phyloP scores from a whole-genome alignment of 2,113 vertebrate genomes.

The human (Homo sapiens) region DNA sequence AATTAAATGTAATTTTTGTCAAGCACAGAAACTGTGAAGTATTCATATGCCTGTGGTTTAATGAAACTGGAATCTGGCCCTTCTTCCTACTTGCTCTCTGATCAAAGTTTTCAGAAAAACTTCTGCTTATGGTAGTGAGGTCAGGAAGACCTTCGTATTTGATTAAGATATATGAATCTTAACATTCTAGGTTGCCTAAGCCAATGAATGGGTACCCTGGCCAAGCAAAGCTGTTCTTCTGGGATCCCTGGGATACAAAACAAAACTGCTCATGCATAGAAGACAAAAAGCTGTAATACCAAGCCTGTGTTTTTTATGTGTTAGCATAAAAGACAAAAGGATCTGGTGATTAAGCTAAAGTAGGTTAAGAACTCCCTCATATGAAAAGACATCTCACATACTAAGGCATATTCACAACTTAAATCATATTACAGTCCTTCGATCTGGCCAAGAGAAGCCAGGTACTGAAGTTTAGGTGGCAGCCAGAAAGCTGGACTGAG shows the following conservation, averaged over 20 bases:
- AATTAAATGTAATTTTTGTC: not conserved
- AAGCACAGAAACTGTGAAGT: not conserved
- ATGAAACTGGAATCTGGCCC: not conserved
- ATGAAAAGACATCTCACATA: not conserved
- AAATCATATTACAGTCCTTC: not conserved
- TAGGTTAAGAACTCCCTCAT: not conserved
- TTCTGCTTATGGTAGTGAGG: not conserved
- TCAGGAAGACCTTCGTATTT: not conserved
- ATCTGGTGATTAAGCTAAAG: not conserved
- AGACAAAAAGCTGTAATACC: constrained; percentile 12
- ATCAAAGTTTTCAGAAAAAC: constrained; percentile 30
- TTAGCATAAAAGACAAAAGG: constrained; percentile 36
- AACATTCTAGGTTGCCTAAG: not conserved
- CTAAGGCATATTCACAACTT: not conserved
- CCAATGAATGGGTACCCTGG: not conserved
- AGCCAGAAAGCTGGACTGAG: not conserved
- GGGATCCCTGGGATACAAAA: not conserved
- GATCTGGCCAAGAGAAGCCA: not conserved
- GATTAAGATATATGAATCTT: constrained; percentile 28
- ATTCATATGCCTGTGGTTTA: not conserved
- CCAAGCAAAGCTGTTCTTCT: not conserved
- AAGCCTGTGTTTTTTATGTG: not conserved
- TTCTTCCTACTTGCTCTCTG: not conserved
- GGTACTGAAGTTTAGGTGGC: not conserved
- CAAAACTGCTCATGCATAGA: not conserved